Base-by-base conservation (phyloP, 2,888 invertebrate species). In the Acleris literana region DNA sequence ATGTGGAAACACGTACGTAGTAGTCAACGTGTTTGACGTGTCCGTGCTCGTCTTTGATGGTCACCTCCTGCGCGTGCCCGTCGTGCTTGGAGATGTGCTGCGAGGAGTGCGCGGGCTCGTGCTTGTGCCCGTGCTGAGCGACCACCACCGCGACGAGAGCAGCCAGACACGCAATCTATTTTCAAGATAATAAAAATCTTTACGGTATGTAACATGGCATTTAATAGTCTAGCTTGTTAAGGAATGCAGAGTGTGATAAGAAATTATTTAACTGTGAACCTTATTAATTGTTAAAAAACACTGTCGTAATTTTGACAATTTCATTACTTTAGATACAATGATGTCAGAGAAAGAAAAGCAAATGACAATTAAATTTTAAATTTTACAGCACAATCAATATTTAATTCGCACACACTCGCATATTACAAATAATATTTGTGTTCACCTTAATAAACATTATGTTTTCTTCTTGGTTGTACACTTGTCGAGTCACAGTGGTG, bases 101-200 rank as follows among this genome's bases (percentile, higher is more conserved):
- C n/a, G 75, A 73, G 13, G 75, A 75, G 59, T 68, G 69, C 7
- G 72, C 71, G 84, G 80, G 44, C 81, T 86, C 68, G n/a, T 62
- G 64, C 29, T 56, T 77, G 81, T 79, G 39, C 3, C 69, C 68
- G 7, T 71, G 71, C 22, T 68, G 71, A 29, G 72, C 72, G 9
- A 70, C 65, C 76, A 71, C 69, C n/a, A 68, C 44, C 5, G 69
- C 71, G 6, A 51, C 33, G 17, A 64, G 49, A n/a, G 52, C 60
- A 17, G 61, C 52, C 39, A 69, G 56, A 39, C 54, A 61, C 9
- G 58, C 33, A 3, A 60, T 55, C 69, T 66, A 13, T 13, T 53
- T 9, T 33, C 17, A 17, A 33, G 11, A n/a, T 29, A 52, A 52
- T 17, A 29, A 5, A 1, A 20, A 20, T 2, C 3, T 22, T 22